A percentile compares a stretch with the other conserved stretches of the same genome.
Conservation (phyloP, 2,888 invertebrate species). For the Synergus laeviventris region DNA sequence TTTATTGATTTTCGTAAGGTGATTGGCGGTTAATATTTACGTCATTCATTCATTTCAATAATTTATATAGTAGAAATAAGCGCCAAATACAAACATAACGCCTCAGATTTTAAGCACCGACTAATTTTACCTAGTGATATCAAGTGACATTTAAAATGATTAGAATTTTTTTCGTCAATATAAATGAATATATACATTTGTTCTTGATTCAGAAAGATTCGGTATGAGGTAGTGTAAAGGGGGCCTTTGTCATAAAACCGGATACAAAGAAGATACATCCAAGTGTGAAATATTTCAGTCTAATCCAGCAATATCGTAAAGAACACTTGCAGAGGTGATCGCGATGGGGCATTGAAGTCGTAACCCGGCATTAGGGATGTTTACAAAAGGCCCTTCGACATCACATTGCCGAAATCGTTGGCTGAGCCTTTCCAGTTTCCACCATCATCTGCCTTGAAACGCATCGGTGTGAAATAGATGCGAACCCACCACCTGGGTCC, state of each 20-base stretch:
- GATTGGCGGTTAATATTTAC: too few species aligned
- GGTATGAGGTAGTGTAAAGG: slow-evolving; percentile 29
- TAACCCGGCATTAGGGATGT: slow-evolving; percentile 75
- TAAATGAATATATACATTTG: neutral
- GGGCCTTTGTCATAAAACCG: slow-evolving; percentile 70
- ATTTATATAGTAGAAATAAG: too few species aligned
- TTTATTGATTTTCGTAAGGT: too few species aligned
- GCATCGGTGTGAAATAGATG: slow-evolving; percentile 52
- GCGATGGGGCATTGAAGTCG: slow-evolving; percentile 64
- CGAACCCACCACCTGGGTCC: slow-evolving; percentile 72
- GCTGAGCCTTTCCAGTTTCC: slow-evolving; percentile 48
- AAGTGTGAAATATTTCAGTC: slow-evolving; percentile 75
- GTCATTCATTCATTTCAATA: too few species aligned
- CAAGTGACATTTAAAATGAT: too few species aligned
- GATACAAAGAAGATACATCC: slow-evolving; percentile 72
- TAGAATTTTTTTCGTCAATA: slow-evolving; percentile 75
- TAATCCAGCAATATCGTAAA: slow-evolving; percentile 77
- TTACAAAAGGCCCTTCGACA: slow-evolving; percentile 72
- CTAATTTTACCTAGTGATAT: too few species aligned
- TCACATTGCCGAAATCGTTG: slow-evolving; percentile 63
- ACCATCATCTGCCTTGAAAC: neutral
- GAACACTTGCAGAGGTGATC: slow-evolving; percentile 65
- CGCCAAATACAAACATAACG: too few species aligned
- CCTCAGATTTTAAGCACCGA: too few species aligned
- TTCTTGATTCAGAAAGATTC: neutral